Conservation (phyloP, 2,797 vertebrate species). For the Tenualosa thibaudeaui region DNA sequence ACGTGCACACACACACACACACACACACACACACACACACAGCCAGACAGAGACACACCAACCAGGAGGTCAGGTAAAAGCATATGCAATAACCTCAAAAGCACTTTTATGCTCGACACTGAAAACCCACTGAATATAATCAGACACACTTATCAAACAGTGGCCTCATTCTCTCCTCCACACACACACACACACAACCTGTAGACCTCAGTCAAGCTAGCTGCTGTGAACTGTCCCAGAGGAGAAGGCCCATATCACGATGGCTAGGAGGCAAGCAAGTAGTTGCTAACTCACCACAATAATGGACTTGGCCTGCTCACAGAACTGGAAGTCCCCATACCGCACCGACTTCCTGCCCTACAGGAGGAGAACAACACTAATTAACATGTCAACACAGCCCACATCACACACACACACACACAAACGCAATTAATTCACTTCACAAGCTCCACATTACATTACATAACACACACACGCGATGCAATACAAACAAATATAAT, state of each 20-base stretch:
- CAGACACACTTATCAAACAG: conserved; percentile 13
- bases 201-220: background rate
- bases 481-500: background rate
- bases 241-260: too few relatives aligned
- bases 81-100: background rate
- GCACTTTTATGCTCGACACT: background rate
- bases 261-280: background rate
- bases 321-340: conserved; percentile 91
- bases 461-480: too few relatives aligned
- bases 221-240: background rate
- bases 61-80: background rate
- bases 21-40: background rate
- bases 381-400: background rate
- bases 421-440: too few relatives aligned
- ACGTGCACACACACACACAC: background rate
- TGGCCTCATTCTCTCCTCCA: background rate
- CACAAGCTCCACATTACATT: too few relatives aligned
- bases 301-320: conserved; percentile 92
- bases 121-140: background rate
- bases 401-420: background rate
- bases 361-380: conserved; percentile 26
- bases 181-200: conserved; percentile 18
- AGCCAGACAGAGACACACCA: background rate
- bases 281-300: conserved; percentile 85
- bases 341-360: conserved; percentile 94